A percentile compares a stretch with the other conserved stretches of the same genome.
Conservation (phyloP, 2,888 invertebrate genomes). For the Protodeltote pygarga region DNA sequence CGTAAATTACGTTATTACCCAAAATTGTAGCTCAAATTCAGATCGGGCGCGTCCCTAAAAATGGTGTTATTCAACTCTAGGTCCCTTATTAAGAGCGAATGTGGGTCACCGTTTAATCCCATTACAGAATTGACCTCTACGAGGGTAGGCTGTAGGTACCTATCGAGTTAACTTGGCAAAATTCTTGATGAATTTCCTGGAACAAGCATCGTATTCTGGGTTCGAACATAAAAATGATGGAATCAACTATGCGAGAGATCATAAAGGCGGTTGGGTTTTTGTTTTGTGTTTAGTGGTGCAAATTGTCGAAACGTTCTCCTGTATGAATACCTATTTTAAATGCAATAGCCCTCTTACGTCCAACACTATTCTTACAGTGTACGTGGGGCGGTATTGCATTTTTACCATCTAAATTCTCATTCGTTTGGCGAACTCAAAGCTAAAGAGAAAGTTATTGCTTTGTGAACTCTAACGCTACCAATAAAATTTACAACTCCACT, state of each 20-base stretch:
- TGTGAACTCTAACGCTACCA: no score
- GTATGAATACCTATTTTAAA: no score
- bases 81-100: conserved; percentile 53
- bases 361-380: no score
- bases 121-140: conserved; percentile 57
- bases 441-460: no score
- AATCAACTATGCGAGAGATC: conserved; percentile 26
- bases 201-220: conserved; percentile 16
- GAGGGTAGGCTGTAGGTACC: no score
- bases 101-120: conserved; percentile 67
- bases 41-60: conserved; percentile 38
- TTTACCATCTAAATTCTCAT: no score
- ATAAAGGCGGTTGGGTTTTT: conserved; percentile 17
- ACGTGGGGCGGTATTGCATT: no score
- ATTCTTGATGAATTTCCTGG: conserved; percentile 50
- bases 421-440: no score
- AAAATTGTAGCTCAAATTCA: conserved; percentile 14
- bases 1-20: conserved; percentile 8
- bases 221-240: conserved; percentile 36
- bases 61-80: conserved; percentile 41
- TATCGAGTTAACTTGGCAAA: conserved; percentile 51
- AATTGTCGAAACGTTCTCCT: not conserved
- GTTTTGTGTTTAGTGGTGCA: conserved; percentile 12
- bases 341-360: no score
- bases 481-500: no score